These are phyloP conservation scores for Dinothrombium tinctorium DNA, from an alignment of 1,140 invertebrate genomes.

Conservation along the genomic window DNA sequence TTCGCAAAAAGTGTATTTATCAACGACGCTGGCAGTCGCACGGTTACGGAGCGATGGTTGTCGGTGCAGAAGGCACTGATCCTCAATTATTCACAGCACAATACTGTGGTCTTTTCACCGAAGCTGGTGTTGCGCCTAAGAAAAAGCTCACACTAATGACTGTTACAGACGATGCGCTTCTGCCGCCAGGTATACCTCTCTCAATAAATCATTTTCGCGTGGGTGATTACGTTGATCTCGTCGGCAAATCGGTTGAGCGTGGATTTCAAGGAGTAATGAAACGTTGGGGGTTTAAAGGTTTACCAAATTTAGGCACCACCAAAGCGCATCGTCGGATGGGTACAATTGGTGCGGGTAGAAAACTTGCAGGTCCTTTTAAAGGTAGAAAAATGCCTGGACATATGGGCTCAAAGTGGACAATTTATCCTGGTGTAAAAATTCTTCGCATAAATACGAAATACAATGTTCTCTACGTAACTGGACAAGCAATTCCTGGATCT, in stretches of 20 bases:
- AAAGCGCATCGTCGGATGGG: conserved; percentile 83
- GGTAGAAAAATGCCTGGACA: conserved; percentile 92
- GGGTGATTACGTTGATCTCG: conserved; percentile 70
- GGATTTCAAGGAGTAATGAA: conserved; percentile 98
- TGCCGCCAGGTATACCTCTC: conserved; percentile 65
- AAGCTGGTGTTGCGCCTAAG: conserved; percentile 71
- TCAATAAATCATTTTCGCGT: conserved; percentile 64
- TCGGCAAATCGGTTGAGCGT: conserved; percentile 65
- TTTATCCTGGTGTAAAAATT: conserved; percentile 47
- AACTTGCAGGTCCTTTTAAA: conserved; percentile 64
- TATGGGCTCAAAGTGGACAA: conserved; percentile 57
- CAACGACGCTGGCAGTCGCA: conserved; percentile 14
- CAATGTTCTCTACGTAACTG: conserved; percentile 69
- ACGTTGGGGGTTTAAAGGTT: conserved; percentile 81
- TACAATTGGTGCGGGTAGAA: conserved; percentile 51
- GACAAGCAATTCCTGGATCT: conserved; percentile 51
- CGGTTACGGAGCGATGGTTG: conserved; percentile 39
- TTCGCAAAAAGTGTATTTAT: conserved; percentile 19
- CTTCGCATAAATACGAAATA: conserved; percentile 75
- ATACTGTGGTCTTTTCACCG: conserved; percentile 63
- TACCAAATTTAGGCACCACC: conserved; percentile 68
- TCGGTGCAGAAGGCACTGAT: conserved; percentile 71
- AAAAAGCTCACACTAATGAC: conserved; percentile 54
- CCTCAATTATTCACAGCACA: conserved; percentile 63
- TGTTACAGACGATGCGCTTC: conserved; percentile 56